Evolutionary conservation across 2,888 invertebrate genomes (phyloP).

Genomic region (Xestia xanthographa): DNA sequence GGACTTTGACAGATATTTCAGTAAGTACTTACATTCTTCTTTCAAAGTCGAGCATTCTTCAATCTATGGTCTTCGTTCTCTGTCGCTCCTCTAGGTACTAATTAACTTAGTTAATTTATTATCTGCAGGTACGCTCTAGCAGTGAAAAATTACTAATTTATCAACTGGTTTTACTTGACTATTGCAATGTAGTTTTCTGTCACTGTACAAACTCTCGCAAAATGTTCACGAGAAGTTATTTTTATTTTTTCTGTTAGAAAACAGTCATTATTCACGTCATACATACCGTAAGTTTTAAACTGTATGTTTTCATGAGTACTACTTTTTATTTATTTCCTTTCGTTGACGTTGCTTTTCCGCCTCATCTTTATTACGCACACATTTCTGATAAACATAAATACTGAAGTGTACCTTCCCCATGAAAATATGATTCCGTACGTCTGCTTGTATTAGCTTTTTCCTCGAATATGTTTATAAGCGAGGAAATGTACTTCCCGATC

Average conservation of each 20-base stretch:
- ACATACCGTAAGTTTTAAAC: neutral
- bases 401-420: conserved; percentile 65
- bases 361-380: conserved; percentile 48
- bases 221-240: neutral
- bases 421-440: conserved; percentile 76
- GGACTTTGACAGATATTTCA: neutral
- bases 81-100: neutral
- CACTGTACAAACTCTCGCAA: neutral
- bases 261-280: neutral
- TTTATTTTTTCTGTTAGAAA: neutral
- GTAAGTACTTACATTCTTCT: neutral
- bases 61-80: neutral
- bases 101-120: conserved; percentile 15
- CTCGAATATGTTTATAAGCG: conserved; percentile 77
- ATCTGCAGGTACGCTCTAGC: neutral
- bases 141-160: neutral
- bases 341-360: conserved; percentile 14
- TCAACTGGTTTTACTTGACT: neutral
- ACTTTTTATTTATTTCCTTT: conserved; percentile 11
- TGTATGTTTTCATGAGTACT: neutral
- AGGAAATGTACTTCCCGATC: conserved; percentile 77
- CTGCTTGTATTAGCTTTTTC: conserved; percentile 75
- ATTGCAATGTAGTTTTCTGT: neutral
- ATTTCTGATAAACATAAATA: conserved; percentile 68
- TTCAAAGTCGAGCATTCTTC: neutral